Base-by-base conservation (phyloP, 1,140 invertebrate genomes). In the Cotesia vestalis region DNA sequence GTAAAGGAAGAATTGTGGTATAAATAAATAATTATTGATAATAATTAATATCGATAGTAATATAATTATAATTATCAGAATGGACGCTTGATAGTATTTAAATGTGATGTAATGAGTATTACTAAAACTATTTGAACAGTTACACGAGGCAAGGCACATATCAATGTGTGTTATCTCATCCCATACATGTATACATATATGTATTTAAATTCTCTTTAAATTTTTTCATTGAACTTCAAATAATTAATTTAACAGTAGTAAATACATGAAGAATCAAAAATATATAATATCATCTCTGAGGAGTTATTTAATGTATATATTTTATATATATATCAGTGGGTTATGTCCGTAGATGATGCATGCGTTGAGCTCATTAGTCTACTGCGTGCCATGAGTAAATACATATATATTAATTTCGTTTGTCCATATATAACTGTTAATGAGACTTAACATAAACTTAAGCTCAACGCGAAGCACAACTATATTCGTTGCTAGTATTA, bases 71-170 rank as follows among this genome's bases (percentile, higher is more conserved):
- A 53, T 35, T 38, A 51, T 62, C 20, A n/a, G 40, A 46, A 66
- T 38, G 52, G 36, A 66, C 34, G 27, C 35, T 40, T 35, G 20
- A 11, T 46, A 6, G 34, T 35, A 61, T 36, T 4, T 64, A 17
- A 6, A 40, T 64, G 20, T 61, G 36, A 38, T 20, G 35, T 17
- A 51, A 34, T n/a, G 51, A 64, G 46, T 71, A 64, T 71, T 71
- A 35, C 55, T 55, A 4, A 51, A 36, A 36, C 34, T 51, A 9
- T 66, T 59, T 36, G 6, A 63, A 55, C n/a, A 60, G 51, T 68
- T 51, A 66, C 60, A 63, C 72, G 66, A 69, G 59, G 66, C 72
- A 73, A 73, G 72, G 72, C 72, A 73, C 72, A 59, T 66, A 72
- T 59, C 34, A 63, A 69, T 57, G 72, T 73, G 64, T 66, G 2